These are phyloP conservation scores for Vombatus ursinus DNA, from an alignment of 2,113 vertebrate species.

Conservation along the genomic window DNA sequence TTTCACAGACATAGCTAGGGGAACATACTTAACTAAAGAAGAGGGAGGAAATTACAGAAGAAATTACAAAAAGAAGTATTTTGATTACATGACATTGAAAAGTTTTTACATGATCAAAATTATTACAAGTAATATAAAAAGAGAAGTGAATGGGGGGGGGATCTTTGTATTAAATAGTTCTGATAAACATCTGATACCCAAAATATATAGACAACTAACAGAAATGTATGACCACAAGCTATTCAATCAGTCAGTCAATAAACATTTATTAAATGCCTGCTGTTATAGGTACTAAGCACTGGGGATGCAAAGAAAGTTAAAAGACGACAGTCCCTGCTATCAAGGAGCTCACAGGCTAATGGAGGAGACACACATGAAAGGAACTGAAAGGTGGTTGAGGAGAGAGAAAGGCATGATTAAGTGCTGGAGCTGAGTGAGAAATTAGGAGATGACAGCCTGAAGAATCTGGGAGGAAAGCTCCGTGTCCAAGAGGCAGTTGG, in stretches of 20 bases:
- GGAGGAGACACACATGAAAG: not conserved
- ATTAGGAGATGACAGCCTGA: not conserved
- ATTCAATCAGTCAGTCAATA: not conserved
- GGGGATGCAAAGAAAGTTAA: not conserved
- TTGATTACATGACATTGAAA: not conserved
- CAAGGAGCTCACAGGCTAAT: not conserved
- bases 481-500: not conserved
- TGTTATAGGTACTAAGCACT: not conserved
- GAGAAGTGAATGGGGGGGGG: not conserved
- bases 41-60: not conserved
- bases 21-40: not conserved
- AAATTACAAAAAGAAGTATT: not conserved
- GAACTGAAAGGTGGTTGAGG: not conserved
- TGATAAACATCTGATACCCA: not conserved
- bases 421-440: not conserved
- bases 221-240: not conserved
- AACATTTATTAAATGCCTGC: not conserved
- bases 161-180: not conserved
- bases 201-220: not conserved
- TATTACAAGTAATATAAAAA: not conserved
- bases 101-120: not conserved
- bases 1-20: not conserved
- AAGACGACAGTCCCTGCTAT: not conserved
- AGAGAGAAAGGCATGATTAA: not conserved
- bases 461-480: not conserved